phyloP scores from a whole-genome alignment of 2,113 vertebrate genomes.

The Poeciliopsis turrubarensis region DNA sequence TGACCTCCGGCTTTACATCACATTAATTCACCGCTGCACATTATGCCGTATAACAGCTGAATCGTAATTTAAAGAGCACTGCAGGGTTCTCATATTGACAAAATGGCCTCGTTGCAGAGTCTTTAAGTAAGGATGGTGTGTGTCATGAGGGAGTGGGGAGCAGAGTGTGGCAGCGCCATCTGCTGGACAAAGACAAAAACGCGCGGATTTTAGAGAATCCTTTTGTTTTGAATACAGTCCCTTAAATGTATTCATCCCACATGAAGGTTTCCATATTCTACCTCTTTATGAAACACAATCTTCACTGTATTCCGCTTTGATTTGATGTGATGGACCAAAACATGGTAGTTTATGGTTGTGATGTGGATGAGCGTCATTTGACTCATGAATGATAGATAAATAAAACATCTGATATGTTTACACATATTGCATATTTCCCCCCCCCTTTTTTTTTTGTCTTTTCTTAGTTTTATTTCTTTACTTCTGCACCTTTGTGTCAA shows the following conservation, averaged over 20 bases:
- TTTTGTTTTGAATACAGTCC: not conserved
- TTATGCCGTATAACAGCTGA: not conserved
- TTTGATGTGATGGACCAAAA: not conserved
- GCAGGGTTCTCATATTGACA: conserved; percentile 15
- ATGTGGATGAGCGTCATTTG: too few relatives aligned
- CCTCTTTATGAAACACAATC: not conserved
- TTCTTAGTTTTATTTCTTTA: too few relatives aligned
- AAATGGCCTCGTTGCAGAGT: conserved; percentile 41
- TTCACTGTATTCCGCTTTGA: not conserved
- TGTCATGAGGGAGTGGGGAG: not conserved
- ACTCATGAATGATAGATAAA: too few relatives aligned
- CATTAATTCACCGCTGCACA: conserved; percentile 1
- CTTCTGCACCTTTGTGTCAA: too few relatives aligned
- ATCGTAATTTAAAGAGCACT: conserved; percentile 9
- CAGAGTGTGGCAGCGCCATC: conserved; percentile 62
- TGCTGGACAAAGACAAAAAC: conserved; percentile 47
- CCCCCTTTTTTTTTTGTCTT: too few relatives aligned
- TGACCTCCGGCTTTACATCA: conserved; percentile 55
- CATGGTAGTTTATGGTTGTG: not conserved
- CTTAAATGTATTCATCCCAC: not conserved
- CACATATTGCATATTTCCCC: too few relatives aligned
- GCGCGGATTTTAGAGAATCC: not conserved
- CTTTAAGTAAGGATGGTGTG: conserved; percentile 24
- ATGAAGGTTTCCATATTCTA: not conserved
- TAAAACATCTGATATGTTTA: too few relatives aligned